Percentiles rank a stretch among this genome's conserved stretches.
These are phyloP conservation scores for Forbesichthys agassizii DNA, from an alignment of 2,113 vertebrate genomes.

Conservation along the genomic window DNA sequence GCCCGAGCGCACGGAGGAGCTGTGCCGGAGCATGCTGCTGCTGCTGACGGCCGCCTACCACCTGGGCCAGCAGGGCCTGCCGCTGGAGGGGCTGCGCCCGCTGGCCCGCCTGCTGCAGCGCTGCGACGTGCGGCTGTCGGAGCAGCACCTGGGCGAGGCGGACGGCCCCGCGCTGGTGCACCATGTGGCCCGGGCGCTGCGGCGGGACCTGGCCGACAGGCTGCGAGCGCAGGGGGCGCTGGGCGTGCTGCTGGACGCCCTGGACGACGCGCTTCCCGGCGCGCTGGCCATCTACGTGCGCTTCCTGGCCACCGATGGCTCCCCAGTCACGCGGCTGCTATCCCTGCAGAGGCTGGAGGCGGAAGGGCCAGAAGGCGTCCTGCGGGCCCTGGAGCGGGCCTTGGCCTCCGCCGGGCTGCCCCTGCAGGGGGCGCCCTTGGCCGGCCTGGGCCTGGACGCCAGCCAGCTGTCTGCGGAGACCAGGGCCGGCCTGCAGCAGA, in stretches of 20 bases:
- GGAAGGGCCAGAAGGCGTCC: slow-evolving; percentile 87
- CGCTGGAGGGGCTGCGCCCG: slow-evolving; percentile 85
- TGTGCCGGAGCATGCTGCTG: slow-evolving; percentile 94
- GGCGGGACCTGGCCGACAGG: slow-evolving; percentile 91
- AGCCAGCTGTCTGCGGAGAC: slow-evolving; percentile 62
- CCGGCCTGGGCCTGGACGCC: slow-evolving; percentile 80
- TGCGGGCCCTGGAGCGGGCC: too few relatives aligned
- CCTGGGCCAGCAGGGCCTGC: slow-evolving; percentile 85
- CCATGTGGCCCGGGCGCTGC: slow-evolving; percentile 87
- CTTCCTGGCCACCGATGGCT: slow-evolving; percentile 86
- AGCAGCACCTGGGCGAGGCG: slow-evolving; percentile 96
- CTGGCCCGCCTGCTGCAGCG: slow-evolving; percentile 92
- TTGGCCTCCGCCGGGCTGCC: too few relatives aligned
- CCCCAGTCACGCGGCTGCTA: slow-evolving; percentile 88
- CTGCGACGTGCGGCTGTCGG: slow-evolving; percentile 94
- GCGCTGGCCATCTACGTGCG: slow-evolving; percentile 91
- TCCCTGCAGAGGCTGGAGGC: slow-evolving; percentile 90
- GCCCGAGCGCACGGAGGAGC: slow-evolving; percentile 96
- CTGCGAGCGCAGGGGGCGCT: slow-evolving; percentile 91
- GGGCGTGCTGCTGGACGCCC: slow-evolving; percentile 92
- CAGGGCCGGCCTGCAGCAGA: slow-evolving; percentile 74
- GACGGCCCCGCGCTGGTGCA: slow-evolving; percentile 94
- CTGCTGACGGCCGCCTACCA: slow-evolving; percentile 95
- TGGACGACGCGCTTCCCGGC: slow-evolving; percentile 87
- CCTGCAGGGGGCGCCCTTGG: too few relatives aligned